Conservation (phyloP, 2,797 vertebrate species). For the Crypturellus tataupa region DNA sequence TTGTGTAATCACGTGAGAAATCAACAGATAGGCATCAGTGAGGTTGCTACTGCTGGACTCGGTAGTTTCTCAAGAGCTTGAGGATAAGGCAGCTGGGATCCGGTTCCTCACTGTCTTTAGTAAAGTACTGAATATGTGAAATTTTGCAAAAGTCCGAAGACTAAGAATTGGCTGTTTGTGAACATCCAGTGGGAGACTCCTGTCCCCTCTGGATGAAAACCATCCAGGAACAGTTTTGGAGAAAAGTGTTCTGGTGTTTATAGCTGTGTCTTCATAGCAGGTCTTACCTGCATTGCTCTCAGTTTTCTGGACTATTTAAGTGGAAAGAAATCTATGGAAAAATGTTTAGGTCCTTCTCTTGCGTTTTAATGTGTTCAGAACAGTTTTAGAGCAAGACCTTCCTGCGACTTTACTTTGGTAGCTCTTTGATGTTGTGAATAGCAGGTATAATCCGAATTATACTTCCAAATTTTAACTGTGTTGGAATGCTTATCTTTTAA, state of each 20-base stretch:
- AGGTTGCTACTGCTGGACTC: neutral
- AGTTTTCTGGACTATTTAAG: neutral
- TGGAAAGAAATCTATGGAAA: neutral
- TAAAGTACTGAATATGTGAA: neutral
- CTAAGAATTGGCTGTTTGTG: neutral
- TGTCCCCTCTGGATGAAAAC: neutral
- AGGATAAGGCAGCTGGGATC: neutral
- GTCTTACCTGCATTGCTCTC: neutral
- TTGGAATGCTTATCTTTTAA: neutral
- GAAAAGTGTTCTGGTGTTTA: neutral
- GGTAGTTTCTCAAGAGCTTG: neutral
- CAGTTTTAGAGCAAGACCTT: neutral
- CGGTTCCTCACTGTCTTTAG: neutral
- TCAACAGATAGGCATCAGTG: neutral
- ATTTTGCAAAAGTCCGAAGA: neutral
- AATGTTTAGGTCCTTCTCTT: neutral
- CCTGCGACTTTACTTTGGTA: neutral
- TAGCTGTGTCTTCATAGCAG: neutral
- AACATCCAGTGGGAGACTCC: neutral
- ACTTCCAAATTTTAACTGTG: neutral
- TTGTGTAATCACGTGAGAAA: conserved; percentile 41
- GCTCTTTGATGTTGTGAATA: neutral
- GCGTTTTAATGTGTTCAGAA: neutral
- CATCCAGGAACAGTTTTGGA: neutral
- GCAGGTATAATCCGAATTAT: neutral